Conservation (phyloP, 1,140 invertebrate species). For the Camponotus floridanus region DNA sequence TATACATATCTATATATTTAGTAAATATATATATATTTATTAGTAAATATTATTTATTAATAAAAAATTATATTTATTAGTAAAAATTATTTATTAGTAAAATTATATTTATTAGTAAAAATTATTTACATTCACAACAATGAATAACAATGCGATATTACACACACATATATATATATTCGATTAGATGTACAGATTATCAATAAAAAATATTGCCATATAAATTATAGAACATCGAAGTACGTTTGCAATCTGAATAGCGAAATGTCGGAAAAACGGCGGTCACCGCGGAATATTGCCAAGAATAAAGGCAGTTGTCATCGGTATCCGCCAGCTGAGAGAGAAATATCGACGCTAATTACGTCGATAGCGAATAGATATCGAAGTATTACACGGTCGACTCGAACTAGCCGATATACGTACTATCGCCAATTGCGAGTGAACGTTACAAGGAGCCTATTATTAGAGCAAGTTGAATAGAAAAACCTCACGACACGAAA, state of each 20-base stretch:
- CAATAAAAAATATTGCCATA: conserved; percentile 57
- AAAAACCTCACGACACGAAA: conserved; percentile 3
- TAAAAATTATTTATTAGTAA: too few relatives aligned
- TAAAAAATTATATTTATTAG: too few relatives aligned
- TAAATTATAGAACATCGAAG: conserved; percentile 17
- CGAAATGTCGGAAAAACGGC: conserved; percentile 23
- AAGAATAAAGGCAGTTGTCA: conserved; percentile 14
- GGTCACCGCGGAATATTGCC: neutral
- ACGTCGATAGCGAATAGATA: conserved; percentile 39
- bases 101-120: neutral
- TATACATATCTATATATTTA: neutral
- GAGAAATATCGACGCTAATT: conserved; percentile 59
- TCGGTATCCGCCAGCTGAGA: neutral
- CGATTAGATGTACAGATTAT: conserved; percentile 24
- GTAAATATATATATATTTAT: too few relatives aligned
- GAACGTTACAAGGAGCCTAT: conserved; percentile 13
- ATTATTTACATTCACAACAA: neutral
- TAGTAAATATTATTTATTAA: too few relatives aligned
- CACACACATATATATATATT: neutral
- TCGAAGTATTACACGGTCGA: neutral
- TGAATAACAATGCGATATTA: neutral
- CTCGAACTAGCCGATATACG: conserved; percentile 26
- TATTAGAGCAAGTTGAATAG: conserved; percentile 42
- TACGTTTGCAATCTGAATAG: neutral
- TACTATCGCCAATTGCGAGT: conserved; percentile 29